Evolutionary conservation across 2,888 invertebrate genomes (phyloP), one percentile per base, ranked within the genome.

Genomic region (Synergus umbraculus): DNA sequence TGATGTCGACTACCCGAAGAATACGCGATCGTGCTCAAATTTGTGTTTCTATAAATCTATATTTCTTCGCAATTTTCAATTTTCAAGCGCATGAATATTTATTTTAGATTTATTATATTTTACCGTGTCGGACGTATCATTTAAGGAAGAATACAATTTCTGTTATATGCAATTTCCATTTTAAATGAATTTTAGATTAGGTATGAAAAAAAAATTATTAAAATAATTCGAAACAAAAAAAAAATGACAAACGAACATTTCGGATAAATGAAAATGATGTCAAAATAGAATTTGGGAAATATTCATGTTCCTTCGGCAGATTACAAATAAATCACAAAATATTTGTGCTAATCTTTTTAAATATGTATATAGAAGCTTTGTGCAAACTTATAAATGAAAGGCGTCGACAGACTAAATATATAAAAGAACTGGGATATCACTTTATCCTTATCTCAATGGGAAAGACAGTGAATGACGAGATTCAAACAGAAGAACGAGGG

Each of bases 11-110:
- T 83, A 81, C 83, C 79, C 78, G 78, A 78, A 69, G 84, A 85
- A 85, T 85, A 85, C 84, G 78, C 83, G 81, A 86, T 83, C 79
- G 79, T 82, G 80, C 79, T 80, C 81, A 79, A 81, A 83, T 83
- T 79, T 79, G 54, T 79, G 69, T 67, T 73, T 29, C 29, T 29
- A 29, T 29, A 29, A 3, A 29, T 66, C 78, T n/a, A 13, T 37
- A 44, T 64, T 76, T 65, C 29, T 65, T 65, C n/a, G 9, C 13
- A 1, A n/a, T 10, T 37, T 69, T 4, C 15, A 54, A 69, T 54
- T 67, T 67, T 29, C 3, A 29, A 29, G 29, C 29, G 29, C 29
- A 29, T 29, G 29, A 29, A 29, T 29, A 29, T 29, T 29, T 29
- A 29, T 29, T 29, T 29, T 29, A 29, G 2, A 29, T 29, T 29